Base-by-base conservation (phyloP, 2,888 invertebrate species). In the Cistogaster globosa region DNA sequence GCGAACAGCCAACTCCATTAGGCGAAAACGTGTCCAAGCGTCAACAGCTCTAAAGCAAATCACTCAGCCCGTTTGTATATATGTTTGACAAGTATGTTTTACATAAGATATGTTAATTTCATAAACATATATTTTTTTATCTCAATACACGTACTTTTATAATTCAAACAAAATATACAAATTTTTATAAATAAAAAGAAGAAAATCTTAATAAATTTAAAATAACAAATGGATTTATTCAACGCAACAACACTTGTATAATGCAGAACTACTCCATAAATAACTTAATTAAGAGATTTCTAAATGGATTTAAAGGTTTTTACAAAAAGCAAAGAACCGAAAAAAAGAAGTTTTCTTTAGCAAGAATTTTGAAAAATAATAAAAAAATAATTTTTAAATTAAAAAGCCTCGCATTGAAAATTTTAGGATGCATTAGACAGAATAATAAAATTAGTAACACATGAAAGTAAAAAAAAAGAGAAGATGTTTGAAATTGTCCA, bases 11-110 rank as follows among this genome's bases (percentile, higher is more conserved):
- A 90, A 91, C 90, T 91, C 91, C 91, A 91, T 91, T 91, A 91
- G 88, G 90, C 90, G 87, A 88, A 91, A 91, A 91, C 91, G 91
- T 91, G 91, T 91, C 90, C 91, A 88, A 86, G 58, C 78, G 82
- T 42, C 77, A 79, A 42, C 71, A 68, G n/a, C 55, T 62, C 69
- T 22, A 36, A 65, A 57, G 55, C 63, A 78, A 69, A 78, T 45
- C 69, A 71, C 45, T 36, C 32, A 63, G 63, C 74, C 26, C 22
- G 20, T 48, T 32, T 32, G 32, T 32, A 8, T 32, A 4, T 53
- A 42, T 55, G 48, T 57, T 38, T n/a, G 65, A 68, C 20, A 68
- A 20, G 42, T 9, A 38, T 67, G 32, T 58, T 14, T 45, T 12
- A 62, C 8, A 60, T 16, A 45, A 53, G 62, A 69, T 20, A 78